A percentile compares a stretch with the other conserved stretches of the same genome.
Evolutionary conservation across 2,888 invertebrate species (phyloP).

Genomic region (Hirtodrosophila duncani): DNA sequence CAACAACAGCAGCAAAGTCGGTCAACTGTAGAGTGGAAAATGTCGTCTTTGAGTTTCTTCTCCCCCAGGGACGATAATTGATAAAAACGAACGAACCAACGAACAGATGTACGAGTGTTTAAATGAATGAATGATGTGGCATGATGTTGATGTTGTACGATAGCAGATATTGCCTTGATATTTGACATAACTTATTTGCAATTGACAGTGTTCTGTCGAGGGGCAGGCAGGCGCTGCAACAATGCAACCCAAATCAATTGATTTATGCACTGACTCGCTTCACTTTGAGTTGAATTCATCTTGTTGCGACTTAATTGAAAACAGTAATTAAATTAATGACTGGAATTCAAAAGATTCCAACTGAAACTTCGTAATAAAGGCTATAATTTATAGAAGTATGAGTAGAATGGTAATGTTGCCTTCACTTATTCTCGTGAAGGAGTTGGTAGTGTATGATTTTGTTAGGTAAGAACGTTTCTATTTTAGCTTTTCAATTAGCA

Average conservation of each 20-base stretch:
- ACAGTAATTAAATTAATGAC: constrained; percentile 68
- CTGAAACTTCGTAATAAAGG: constrained; percentile 20
- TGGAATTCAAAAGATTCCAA: constrained; percentile 6
- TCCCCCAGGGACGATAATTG: constrained; percentile 65
- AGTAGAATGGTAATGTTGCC: too few relatives aligned
- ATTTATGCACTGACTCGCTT: constrained; percentile 62
- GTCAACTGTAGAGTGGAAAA: constrained; percentile 50
- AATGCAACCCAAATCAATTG: constrained; percentile 59
- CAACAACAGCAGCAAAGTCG: constrained; percentile 38
- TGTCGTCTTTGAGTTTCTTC: constrained; percentile 37
- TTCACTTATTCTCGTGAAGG: too few relatives aligned
- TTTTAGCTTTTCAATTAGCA: too few relatives aligned
- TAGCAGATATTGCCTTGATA: too few relatives aligned
- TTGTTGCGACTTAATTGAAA: constrained; percentile 52
- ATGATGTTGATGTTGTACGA: constrained; percentile 24
- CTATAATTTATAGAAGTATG: too few relatives aligned
- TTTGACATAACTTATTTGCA: too few relatives aligned
- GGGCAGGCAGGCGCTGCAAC: neutral
- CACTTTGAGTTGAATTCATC: constrained; percentile 19
- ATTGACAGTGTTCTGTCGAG: too few relatives aligned
- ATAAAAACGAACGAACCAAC: constrained; percentile 51
- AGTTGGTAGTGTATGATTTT: too few relatives aligned
- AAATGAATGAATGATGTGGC: constrained; percentile 53
- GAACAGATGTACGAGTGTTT: constrained; percentile 71
- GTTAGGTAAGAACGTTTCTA: too few relatives aligned